phyloP scores from a whole-genome alignment of 2,113 vertebrate genomes.

The Cynocephalus volans region DNA sequence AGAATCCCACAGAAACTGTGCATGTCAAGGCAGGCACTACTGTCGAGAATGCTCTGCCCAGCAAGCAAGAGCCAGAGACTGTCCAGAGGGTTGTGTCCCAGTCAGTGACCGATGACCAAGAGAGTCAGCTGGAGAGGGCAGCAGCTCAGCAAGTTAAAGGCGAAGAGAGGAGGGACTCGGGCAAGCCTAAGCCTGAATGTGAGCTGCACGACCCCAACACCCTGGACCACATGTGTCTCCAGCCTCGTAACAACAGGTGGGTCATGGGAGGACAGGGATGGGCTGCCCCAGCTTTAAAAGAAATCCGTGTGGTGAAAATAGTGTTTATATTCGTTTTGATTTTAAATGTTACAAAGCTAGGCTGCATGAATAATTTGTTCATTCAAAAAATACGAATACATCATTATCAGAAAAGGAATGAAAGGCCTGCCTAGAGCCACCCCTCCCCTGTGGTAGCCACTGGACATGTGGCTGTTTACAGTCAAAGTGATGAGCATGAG shows the following conservation, averaged over 20 bases:
- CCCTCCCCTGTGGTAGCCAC: neutral
- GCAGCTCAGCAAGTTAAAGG: constrained; percentile 74
- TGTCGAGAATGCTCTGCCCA: constrained; percentile 50
- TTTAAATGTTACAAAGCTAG: neutral
- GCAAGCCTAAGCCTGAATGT: constrained; percentile 88
- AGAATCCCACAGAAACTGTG: constrained; percentile 43
- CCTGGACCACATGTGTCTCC: constrained; percentile 94
- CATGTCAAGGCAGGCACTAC: constrained; percentile 58
- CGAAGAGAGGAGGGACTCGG: constrained; percentile 47
- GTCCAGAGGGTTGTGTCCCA: constrained; percentile 86
- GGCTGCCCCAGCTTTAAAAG: too few relatives aligned
- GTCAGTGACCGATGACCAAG: constrained; percentile 78
- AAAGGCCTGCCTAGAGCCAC: too few relatives aligned
- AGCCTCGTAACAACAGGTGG: constrained; percentile 96
- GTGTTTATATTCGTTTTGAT: neutral
- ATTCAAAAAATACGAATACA: neutral
- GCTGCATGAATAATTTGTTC: neutral
- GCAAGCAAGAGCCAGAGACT: constrained; percentile 81
- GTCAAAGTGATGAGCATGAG: neutral
- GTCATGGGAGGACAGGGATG: neutral
- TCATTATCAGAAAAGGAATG: neutral
- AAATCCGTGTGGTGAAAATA: fast-evolving
- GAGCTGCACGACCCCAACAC: constrained; percentile 92
- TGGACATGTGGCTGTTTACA: too few relatives aligned
- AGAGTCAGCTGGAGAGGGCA: constrained; percentile 82